phyloP scores from a whole-genome alignment of 1,140 invertebrate genomes.

The Halyomorpha halys region DNA sequence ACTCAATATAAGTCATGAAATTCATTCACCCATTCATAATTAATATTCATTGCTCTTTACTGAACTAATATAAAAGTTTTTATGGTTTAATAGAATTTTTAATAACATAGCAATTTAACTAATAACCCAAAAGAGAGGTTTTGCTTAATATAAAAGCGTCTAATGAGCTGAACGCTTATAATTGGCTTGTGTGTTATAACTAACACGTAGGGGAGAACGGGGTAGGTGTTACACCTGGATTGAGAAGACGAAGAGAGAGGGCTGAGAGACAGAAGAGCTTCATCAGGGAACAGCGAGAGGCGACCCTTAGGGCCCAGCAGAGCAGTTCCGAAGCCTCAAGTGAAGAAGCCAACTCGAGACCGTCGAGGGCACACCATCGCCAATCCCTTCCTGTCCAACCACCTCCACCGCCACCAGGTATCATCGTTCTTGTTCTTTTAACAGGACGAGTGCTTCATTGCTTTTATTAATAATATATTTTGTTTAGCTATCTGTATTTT shows the following conservation, averaged over 20 bases:
- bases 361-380: not conserved
- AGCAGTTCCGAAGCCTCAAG: conserved; percentile 11
- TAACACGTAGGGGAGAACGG: conserved; percentile 29
- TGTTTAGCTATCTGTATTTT: too few species aligned
- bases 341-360: not conserved
- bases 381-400: not conserved
- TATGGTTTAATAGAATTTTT: too few species aligned
- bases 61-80: too few species aligned
- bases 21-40: too few species aligned
- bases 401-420: not conserved
- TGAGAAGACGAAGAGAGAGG: conserved; percentile 59
- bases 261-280: conserved; percentile 70
- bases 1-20: too few species aligned
- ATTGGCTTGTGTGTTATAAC: conserved; percentile 22
- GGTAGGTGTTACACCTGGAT: conserved; percentile 61
- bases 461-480: too few species aligned
- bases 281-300: conserved; percentile 64
- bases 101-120: too few species aligned
- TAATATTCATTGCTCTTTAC: too few species aligned
- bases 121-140: too few species aligned
- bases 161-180: not conserved
- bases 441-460: too few species aligned
- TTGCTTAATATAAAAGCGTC: too few species aligned
- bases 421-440: not conserved
- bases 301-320: conserved; percentile 4